Evolutionary conservation across 2,888 invertebrate species (phyloP), one percentile per base, ranked within the genome.

Genomic region (Autographa pulchrina): DNA sequence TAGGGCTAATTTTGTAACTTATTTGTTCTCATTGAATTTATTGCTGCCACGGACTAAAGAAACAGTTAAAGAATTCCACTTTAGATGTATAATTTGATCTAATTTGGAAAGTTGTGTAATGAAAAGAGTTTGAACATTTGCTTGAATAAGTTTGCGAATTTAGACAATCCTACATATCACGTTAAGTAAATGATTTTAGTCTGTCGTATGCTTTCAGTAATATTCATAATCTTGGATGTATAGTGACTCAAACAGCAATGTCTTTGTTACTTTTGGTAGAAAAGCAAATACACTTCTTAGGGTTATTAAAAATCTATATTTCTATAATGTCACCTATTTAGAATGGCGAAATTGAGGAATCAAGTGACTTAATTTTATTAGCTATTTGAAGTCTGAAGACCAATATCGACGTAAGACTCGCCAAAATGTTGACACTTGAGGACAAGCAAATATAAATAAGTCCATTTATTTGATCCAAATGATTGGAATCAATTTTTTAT

Each of bases 21-120:
- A 92, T 93, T 93, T 92, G 93, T 92, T 93, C 90, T 88, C 87
- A 88, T 87, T 88, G 89, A 91, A 92, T 93, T 93, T 93, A 93
- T 92, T 90, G 89, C 91, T 88, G 83, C 89, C 87, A 86, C 80
- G 82, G 85, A 86, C 86, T 85, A 83, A 86, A 85, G 86, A 87
- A 91, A 92, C 89, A 92, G 91, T 80, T 85, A 84, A 91, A 90
- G 91, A 92, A 91, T 92, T 89, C 86, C 84, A 89, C 86, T 90
- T 88, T 85, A 85, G 87, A 81, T 90, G 88, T 91, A 89, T 90
- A 91, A 90, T 90, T 91, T 89, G 89, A 90, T 89, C 71, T 77
- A 75, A 77, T 75, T 77, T 72, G n/a, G 62, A 78, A 83, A 83
- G 78, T 82, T 82, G 62, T 60, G 67, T 75, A 77, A 83, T 83